Evolutionary conservation across 2,113 vertebrate genomes (phyloP).

Genomic region (Turnix velox): DNA sequence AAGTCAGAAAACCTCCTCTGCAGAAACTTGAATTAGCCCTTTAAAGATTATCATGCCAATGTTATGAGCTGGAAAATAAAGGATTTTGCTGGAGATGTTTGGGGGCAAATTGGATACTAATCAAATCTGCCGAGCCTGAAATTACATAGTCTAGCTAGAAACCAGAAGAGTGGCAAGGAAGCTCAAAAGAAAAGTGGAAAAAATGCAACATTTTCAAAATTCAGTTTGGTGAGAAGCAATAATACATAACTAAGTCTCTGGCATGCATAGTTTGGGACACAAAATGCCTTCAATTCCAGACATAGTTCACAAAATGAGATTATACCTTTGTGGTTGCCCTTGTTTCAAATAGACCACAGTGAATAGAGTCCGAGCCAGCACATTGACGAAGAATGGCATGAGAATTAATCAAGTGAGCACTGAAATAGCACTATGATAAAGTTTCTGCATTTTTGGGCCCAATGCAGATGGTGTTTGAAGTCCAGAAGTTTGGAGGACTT

Average conservation of each 20-base stretch:
- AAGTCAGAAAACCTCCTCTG: background rate
- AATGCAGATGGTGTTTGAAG: background rate
- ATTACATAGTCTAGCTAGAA: background rate
- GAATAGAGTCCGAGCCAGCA: background rate
- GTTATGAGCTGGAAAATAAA: background rate
- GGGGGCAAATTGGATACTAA: background rate
- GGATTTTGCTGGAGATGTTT: background rate
- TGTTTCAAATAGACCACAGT: background rate
- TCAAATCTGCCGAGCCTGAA: background rate
- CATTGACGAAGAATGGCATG: background rate
- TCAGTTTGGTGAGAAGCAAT: background rate
- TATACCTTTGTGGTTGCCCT: background rate
- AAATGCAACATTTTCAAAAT: background rate
- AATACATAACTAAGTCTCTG: background rate
- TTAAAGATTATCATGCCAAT: background rate
- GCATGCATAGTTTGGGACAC: background rate
- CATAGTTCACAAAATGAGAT: background rate
- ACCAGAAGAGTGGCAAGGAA: background rate
- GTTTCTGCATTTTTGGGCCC: background rate
- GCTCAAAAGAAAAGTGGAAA: background rate
- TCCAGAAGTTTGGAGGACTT: constrained; percentile 6
- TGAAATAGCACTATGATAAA: background rate
- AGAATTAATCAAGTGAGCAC: background rate
- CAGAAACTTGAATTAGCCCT: background rate
- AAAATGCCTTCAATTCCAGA: background rate